Evolutionary conservation across 2,888 invertebrate genomes (phyloP), one percentile per base, ranked within the genome.

Genomic region (Megalurothrips usitatus): DNA sequence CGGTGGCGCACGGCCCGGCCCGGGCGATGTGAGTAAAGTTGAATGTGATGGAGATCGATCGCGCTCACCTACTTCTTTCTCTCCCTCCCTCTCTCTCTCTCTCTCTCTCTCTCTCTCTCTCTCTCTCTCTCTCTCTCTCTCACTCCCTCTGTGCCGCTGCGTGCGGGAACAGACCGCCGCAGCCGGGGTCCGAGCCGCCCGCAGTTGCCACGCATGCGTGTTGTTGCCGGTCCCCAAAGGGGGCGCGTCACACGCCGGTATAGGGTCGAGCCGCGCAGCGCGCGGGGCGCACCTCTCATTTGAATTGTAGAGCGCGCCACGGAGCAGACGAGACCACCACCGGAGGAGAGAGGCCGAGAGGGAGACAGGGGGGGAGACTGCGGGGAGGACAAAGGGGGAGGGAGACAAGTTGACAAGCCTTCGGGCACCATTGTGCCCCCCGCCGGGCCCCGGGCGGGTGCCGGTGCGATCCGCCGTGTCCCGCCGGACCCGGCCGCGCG

Each of bases 31-130:
- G 68, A 26, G 68, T 75, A 23, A 75, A 75, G 68, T 75, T 26
- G 68, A 75, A 75, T 75, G 68, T 26, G 68, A 75, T 75, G 23
- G 26, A 75, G 68, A 75, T 75, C 68, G 68, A 75, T 75, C 2
- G 68, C 14, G 14, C 58, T 58, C 34, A 2, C 34, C 34, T 43
- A 43, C 34, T 43, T 43, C 34, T 43, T 43, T 43, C 34, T 43
- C 34, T 43, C 34, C 6, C 34, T 43, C 34, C 6, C 34, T 43
- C 34, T n/a, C n/a, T n/a, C n/a, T 43, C 34, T 43, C 6, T 43
- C 34, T 43, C 34, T 43, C 34, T 43, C 34, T 43, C 34, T 43
- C 34, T 43, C 34, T 43, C 34, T 43, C 6, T 43, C 34, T 43
- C 34, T 43, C 34, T 43, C 34, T 43, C 34, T 43, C 34, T 43